Base-by-base conservation (phyloP, 2,797 vertebrate species). In the Phoeniculus purpureus region DNA sequence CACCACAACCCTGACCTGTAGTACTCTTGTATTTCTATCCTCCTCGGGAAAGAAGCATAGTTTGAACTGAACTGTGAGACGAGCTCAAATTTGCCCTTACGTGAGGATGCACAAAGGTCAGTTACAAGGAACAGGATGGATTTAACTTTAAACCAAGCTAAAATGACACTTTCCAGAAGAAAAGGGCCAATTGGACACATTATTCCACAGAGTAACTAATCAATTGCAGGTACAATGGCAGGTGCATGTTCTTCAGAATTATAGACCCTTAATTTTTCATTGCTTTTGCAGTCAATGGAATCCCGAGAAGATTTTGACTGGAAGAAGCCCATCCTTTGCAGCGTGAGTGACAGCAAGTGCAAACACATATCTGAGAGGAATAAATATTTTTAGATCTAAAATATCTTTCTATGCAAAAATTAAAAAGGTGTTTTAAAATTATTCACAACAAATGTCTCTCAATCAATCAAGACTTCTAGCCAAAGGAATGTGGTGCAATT, bases 41-140 rank as follows among this genome's bases (percentile, higher is more conserved):
- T 40, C 12, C 58, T 73, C 50, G 62, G 77, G 83, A 87, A 73
- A 88, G 56, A 62, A 52, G 56, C 50, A 12, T 47, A 27, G 47
- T 78, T 94, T 89, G 59, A 60, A 48, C 68, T 54, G 60, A 94
- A 54, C 52, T 66, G 31, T 62, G 31, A 94, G 77, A 75, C 78
- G 45, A 92, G 31, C 84, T 92, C 62, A 85, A 40, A 73, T 90
- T 82, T 83, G 45, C 52, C 75, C 40, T 89, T 82, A 66, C 26
- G 3, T 34, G 76, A 75, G 23, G 62, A 70, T 51, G 31, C 19
- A 43, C 40, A 85, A 62, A 70, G 65, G 70, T 62, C 55, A 78
- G 12, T 62, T 78, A 75, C 29, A 87, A 89, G 60, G 31, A 87
- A 40, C 68, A 2, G 48, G 66, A 10, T 77, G 40, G 18, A 26